Evolutionary conservation across 2,888 invertebrate genomes (phyloP), one percentile per base, ranked within the genome.

Genomic region (Sarcophaga carnaria): DNA sequence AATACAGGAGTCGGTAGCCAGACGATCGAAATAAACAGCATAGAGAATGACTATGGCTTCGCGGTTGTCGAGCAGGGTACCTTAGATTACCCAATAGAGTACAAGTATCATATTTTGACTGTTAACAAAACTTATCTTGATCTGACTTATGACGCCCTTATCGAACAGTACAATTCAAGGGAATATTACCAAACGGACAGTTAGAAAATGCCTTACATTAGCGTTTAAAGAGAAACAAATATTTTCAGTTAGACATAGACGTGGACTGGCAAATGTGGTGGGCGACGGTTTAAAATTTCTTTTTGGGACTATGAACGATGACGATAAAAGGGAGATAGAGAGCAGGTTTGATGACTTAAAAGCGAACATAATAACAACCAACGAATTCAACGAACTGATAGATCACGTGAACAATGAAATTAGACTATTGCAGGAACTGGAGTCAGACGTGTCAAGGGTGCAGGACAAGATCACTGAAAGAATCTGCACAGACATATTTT

Each of bases 371-470:
- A 22, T 66, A 22, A 25, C 66, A 12, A 25, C 25, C 8, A 66
- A 66, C 14, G 64, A 66, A 25, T 66, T 66, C 22, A 25, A 66
- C 22, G 66, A 66, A 22, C n/a, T 66, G 66, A 25, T 37, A 37
- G 8, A 37, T 37, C 37, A 37, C 37, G 83, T 45, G 72, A 74
- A 74, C 22, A 74, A 75, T 17, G 74, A 62, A 62, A 67, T 22
- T 45, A 60, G 66, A 60, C 22, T 80, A 4, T 66, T 80, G 20
- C 20, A 67, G 54, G 66, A 72, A 3, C 22, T 63, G 11, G 20
- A 63, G 11, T 11, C 20, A 22, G 71, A 49, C 10, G 54, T 54
- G 14, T 54, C 49, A 25, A 59, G 17, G 10, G 4, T 67, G 10
- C 67, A 77, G 27, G 47, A 75, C 25, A 75, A 63, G 11, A n/a